Evolutionary conservation across 2,888 invertebrate species (phyloP), one percentile per base, ranked within the genome.

Genomic region (Elegia similella): DNA sequence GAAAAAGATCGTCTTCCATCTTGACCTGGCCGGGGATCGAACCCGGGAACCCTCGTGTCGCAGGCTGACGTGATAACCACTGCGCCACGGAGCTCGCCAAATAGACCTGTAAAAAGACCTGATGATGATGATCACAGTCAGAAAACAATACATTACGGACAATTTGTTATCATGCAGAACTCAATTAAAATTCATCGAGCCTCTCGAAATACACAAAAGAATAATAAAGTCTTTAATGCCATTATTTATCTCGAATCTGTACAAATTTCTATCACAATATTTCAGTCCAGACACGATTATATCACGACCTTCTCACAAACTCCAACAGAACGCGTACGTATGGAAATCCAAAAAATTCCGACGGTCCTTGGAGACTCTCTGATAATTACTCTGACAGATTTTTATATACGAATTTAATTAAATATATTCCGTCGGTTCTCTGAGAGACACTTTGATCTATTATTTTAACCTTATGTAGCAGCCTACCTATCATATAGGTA

Each of bases 261-360:
- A 50, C 34, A 34, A 15, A 50, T 50, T 50, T 50, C 17, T 34
- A 50, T 50, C n/a, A 50, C 34, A 50, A 50, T 50, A 50, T 34
- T 50, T 50, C 34, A 38, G 32, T 10, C 16, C 15, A 34, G 38
- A 50, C 38, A 50, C 30, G 7, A 32, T 32, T 48, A 30, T 32
- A 10, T 32, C 34, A 15, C 16, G 44, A 44, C 15, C 50, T 34
- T 50, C 50, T 34, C 16, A 50, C 16, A 38, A 34, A 50, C 34
- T 50, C 34, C 10, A 34, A 50, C 48, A 32, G 32, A 34, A 13
- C 30, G 30, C 7, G 3, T 12, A 10, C n/a, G 47, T 50, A 50
- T 50, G 50, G 50, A 50, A 50, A 50, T 50, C 12, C 34, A 34
- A 50, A 34, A 34, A 38, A 50, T 48, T 32, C 8, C 10, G 10